Percentiles rank a stretch among this genome's conserved stretches.
Conservation (phyloP, 2,797 vertebrate genomes). For the Sebastes steindachneri region DNA sequence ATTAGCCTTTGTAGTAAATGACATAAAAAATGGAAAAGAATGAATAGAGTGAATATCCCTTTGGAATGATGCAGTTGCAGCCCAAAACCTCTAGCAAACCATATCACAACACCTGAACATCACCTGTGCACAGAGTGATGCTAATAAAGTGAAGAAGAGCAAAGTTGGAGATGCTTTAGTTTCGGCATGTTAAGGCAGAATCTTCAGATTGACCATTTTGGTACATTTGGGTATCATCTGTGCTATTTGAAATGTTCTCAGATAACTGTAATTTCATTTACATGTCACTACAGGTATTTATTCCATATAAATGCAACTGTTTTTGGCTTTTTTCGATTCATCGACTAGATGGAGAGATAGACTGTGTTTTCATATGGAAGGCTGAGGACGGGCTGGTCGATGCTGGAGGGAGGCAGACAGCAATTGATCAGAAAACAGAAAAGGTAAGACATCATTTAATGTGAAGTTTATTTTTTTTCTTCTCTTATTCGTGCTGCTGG, state of each 20-base stretch:
- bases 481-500: too few relatives aligned
- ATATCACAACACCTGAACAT: neutral
- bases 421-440: neutral
- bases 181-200: neutral
- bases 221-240: neutral
- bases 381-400: too few relatives aligned
- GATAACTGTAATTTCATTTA: too few relatives aligned
- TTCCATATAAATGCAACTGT: neutral
- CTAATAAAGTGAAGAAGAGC: neutral
- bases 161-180: too few relatives aligned
- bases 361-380: neutral
- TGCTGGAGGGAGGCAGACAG: too few relatives aligned
- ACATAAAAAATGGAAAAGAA: neutral
- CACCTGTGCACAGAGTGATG: neutral
- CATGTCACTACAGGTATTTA: neutral
- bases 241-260: neutral
- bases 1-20: neutral
- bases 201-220: neutral
- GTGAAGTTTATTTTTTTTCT: too few relatives aligned
- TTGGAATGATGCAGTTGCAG: neutral
- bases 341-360: neutral
- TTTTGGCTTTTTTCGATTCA: neutral
- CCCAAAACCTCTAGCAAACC: neutral
- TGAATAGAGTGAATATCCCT: too few relatives aligned
- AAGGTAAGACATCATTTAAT: neutral